Percentiles rank a stretch among this genome's conserved stretches.
These are phyloP conservation scores for Philopotamus ludificatus DNA, from an alignment of 1,140 invertebrate genomes.

Conservation along the genomic window DNA sequence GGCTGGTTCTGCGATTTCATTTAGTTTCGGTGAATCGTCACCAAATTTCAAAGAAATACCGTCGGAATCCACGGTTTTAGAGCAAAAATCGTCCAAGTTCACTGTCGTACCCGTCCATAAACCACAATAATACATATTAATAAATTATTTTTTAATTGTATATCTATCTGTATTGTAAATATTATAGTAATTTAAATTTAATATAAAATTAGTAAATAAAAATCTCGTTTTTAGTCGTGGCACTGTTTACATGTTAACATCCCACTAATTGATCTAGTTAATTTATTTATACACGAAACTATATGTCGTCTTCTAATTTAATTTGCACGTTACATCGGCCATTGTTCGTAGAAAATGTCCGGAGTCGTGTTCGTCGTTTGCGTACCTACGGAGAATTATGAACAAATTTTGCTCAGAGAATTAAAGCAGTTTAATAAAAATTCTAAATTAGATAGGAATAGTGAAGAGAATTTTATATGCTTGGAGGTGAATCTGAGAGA, in stretches of 20 bases:
- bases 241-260: too few species aligned
- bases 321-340: neutral
- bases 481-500: slow-evolving; percentile 54
- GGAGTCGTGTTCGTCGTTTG: slow-evolving; percentile 62
- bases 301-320: too few species aligned
- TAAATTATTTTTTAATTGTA: slow-evolving; percentile 4
- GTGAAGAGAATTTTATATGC: slow-evolving; percentile 48
- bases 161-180: too few species aligned
- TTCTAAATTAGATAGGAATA: slow-evolving; percentile 46
- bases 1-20: neutral
- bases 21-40: neutral
- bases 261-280: too few species aligned
- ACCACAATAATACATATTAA: neutral
- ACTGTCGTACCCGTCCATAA: slow-evolving; percentile 10
- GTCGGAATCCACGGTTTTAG: neutral
- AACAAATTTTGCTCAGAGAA: slow-evolving; percentile 57
- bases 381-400: slow-evolving; percentile 60
- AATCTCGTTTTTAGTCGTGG: too few species aligned
- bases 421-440: slow-evolving; percentile 43
- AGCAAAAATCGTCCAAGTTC: neutral
- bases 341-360: slow-evolving; percentile 45
- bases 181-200: too few species aligned
- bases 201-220: too few species aligned
- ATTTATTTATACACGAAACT: too few species aligned
- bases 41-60: neutral